Conservation (phyloP, 2,113 vertebrate species). For the Daboia siamensis region DNA sequence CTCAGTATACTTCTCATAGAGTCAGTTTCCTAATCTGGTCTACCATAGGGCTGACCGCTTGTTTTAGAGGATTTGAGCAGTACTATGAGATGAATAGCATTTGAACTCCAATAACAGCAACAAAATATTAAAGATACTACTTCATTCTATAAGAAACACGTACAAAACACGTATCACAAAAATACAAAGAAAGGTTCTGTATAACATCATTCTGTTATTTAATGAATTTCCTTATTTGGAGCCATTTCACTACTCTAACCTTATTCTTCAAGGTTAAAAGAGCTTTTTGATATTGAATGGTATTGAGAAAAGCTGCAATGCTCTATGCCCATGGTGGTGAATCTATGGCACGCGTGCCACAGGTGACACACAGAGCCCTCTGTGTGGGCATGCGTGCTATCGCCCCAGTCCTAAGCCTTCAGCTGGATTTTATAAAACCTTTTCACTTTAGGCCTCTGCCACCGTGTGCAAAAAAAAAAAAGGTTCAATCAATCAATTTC, state of each 20-base stretch:
- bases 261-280: neutral
- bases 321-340: neutral
- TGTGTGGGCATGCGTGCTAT: too few species aligned
- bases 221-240: neutral
- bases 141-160: neutral
- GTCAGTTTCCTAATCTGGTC: neutral
- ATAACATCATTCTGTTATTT: neutral
- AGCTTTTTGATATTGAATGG: neutral
- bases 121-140: neutral
- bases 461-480: too few species aligned
- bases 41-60: neutral
- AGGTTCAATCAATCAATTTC: too few species aligned
- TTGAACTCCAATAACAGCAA: neutral
- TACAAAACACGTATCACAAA: neutral
- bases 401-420: too few species aligned
- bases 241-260: neutral
- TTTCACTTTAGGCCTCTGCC: too few species aligned
- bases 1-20: too few species aligned
- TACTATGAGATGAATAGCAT: neutral
- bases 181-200: neutral
- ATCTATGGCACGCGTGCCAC: too few species aligned
- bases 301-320: constrained; percentile 13
- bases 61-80: neutral
- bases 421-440: too few species aligned
- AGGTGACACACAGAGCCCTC: too few species aligned